Evolutionary conservation across 2,888 invertebrate species (phyloP), one percentile per base, ranked within the genome.

Genomic region (Drosophila peninsularis): DNA sequence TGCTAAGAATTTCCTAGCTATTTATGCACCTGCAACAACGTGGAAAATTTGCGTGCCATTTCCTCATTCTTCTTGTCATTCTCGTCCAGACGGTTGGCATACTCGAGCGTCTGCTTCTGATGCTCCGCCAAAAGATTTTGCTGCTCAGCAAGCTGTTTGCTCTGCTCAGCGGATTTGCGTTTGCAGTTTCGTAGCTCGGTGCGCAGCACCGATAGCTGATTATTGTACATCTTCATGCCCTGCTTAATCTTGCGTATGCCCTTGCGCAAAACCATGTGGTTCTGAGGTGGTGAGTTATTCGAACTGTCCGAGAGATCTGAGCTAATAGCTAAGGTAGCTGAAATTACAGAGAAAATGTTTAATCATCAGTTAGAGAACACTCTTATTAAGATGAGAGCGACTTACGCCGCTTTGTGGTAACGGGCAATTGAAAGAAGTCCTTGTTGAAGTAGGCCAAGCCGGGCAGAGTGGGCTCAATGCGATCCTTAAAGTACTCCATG

Each of bases 401-500:
- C 90, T 79, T 84, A 91, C 91, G 90, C 75, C 91, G 83, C 64
- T 91, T 91, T 68, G 90, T 88, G 21, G 84, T 82, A 63, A 84
- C 91, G 94, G 91, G 84, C 75, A 91, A 75, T 80, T 96, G 96
- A 89, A 96, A 94, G 92, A 97, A 97, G 91, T 97, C 96, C 55
- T 96, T 95, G 80, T 96, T 96, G 92, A 97, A 97, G 91, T 96
- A 97, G 52, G 96, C 96, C 76, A 97, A 96, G 92, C 97, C 97
- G 39, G 97, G 97, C 89, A 97, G 93, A 79, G 95, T 95, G 9
- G 98, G 97, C 92, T 98, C 98, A 91, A 98, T 97, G 88, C 96
- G 96, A 92, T 98, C 98, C 92, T 98, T 98, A 92, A 98, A 98
- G 93, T 98, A 98, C 93, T 98, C 98, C 98, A 98, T 98, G 37